These are phyloP conservation scores for Apamea sordens DNA, from an alignment of 2,888 invertebrate genomes.

Conservation along the genomic window DNA sequence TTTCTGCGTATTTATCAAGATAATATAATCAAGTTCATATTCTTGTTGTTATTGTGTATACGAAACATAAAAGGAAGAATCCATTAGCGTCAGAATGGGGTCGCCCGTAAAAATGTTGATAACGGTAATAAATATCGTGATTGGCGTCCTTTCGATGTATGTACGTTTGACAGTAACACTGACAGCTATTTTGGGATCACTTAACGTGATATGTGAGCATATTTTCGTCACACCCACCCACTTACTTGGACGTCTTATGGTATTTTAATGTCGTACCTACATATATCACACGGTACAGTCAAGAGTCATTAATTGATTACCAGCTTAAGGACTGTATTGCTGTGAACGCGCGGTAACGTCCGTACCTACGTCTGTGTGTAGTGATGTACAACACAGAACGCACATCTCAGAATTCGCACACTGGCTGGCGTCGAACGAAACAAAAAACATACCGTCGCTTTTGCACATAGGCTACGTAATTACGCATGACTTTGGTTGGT, in stretches of 20 bases:
- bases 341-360: too few species aligned
- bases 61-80: slow-evolving; percentile 47
- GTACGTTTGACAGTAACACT: slow-evolving; percentile 23
- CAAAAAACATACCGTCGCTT: too few species aligned
- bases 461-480: too few species aligned
- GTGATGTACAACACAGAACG: too few species aligned
- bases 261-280: neutral
- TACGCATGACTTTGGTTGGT: too few species aligned
- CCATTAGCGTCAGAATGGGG: slow-evolving; percentile 60
- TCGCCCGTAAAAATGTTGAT: slow-evolving; percentile 62
- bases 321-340: too few species aligned
- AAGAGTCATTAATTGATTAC: too few species aligned
- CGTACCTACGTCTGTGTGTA: too few species aligned
- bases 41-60: slow-evolving; percentile 45
- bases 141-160: slow-evolving; percentile 52
- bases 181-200: slow-evolving; percentile 45
- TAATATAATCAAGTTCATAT: slow-evolving; percentile 43
- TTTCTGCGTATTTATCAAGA: slow-evolving; percentile 7
- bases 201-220: slow-evolving; percentile 35
- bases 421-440: too few species aligned
- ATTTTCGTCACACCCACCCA: slow-evolving; percentile 13
- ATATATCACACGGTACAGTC: neutral
- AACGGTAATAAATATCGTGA: slow-evolving; percentile 59
- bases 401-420: too few species aligned
- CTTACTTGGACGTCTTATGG: neutral